Evolutionary conservation across 2,888 invertebrate species (phyloP).

Genomic region (Odontocerum albicorne): DNA sequence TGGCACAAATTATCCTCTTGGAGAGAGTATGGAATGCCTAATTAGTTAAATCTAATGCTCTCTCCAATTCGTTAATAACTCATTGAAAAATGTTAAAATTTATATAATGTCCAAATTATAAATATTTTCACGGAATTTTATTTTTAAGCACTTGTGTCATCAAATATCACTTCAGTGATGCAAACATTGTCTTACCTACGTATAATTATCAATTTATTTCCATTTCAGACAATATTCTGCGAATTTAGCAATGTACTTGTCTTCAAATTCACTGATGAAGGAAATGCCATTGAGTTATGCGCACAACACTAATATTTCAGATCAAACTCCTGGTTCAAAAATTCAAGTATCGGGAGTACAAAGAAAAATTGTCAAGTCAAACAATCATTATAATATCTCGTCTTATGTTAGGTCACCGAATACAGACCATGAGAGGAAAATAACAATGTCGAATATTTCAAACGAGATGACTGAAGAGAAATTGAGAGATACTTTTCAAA

Average conservation of each 20-base stretch:
- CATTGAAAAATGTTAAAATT: too few relatives aligned
- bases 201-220: too few relatives aligned
- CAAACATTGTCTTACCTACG: too few relatives aligned
- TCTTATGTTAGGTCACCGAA: slow-evolving; percentile 4
- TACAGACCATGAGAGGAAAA: neutral
- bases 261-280: slow-evolving; percentile 8
- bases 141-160: too few relatives aligned
- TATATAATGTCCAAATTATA: too few relatives aligned
- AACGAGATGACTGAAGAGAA: slow-evolving; percentile 3
- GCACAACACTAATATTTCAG: slow-evolving; percentile 6
- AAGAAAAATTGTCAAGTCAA: slow-evolving; percentile 25
- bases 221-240: slow-evolving; percentile 11
- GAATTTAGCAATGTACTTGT: slow-evolving; percentile 5
- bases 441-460: neutral
- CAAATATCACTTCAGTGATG: too few relatives aligned
- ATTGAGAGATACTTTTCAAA: neutral
- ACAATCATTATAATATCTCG: slow-evolving; percentile 10
- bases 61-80: too few relatives aligned
- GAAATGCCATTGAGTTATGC: slow-evolving; percentile 9
- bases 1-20: too few relatives aligned
- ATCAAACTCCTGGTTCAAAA: slow-evolving; percentile 3
- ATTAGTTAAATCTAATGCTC: too few relatives aligned
- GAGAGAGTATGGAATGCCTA: too few relatives aligned
- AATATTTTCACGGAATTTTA: too few relatives aligned
- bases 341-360: slow-evolving; percentile 1